Evolutionary conservation across 2,797 vertebrate genomes (phyloP).

Genomic region (Eidolon dupreanum): DNA sequence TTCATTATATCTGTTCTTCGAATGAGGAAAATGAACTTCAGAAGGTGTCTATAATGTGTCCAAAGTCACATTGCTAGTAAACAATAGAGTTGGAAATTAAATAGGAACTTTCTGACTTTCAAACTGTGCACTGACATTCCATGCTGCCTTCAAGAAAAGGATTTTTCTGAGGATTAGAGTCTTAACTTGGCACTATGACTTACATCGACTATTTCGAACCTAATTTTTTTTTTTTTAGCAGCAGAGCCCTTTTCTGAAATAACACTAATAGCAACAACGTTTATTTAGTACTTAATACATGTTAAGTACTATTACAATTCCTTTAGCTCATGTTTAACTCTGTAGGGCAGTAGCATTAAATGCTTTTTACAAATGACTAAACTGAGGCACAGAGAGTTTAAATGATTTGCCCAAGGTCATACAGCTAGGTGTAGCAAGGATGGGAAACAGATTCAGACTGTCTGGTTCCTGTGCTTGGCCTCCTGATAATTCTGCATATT

Average conservation of each 20-base stretch:
- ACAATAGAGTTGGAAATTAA: background rate
- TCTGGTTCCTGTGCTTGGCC: background rate
- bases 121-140: background rate
- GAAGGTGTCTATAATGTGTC: background rate
- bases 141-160: rapidly evolving
- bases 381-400: background rate
- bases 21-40: background rate
- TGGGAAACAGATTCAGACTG: background rate
- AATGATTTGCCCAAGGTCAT: background rate
- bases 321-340: background rate
- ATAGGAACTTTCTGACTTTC: background rate
- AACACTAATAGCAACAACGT: background rate
- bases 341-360: background rate
- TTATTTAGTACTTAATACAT: background rate
- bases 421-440: background rate
- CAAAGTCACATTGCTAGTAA: background rate
- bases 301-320: background rate
- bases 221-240: background rate
- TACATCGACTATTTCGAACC: background rate
- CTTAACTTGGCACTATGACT: background rate
- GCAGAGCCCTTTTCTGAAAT: background rate
- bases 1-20: background rate
- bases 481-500: background rate
- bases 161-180: background rate
- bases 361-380: background rate